A percentile compares a stretch with the other conserved stretches of the same genome.
phyloP scores from a whole-genome alignment of 1,140 invertebrate genomes.

The Anastatus disparis region DNA sequence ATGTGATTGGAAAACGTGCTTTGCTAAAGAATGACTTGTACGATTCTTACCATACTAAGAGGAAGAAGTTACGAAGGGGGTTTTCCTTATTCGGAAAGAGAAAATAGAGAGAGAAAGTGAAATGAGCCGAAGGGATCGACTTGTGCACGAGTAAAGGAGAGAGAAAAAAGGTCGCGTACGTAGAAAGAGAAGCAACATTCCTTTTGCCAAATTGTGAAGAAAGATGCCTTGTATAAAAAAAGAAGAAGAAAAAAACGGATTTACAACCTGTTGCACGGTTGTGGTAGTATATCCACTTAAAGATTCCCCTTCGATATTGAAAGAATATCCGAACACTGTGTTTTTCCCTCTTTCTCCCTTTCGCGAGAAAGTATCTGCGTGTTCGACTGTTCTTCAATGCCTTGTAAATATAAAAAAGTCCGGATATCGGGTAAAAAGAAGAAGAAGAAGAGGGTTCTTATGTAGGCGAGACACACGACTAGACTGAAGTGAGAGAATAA shows the following conservation, averaged over 20 bases:
- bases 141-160: conserved; percentile 31
- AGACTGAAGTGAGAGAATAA: conserved; percentile 1
- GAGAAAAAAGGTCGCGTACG: neutral
- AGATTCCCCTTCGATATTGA: conserved; percentile 69
- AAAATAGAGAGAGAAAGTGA: conserved; percentile 44
- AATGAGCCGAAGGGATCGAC: conserved; percentile 45
- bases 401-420: conserved; percentile 63
- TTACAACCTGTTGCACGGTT: conserved; percentile 66
- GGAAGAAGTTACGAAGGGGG: too few relatives aligned
- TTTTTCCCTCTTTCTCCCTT: conserved; percentile 32
- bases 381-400: conserved; percentile 48
- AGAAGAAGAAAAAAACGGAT: conserved; percentile 62
- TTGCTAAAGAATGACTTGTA: conserved; percentile 52
- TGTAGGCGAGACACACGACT: neutral
- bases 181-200: conserved; percentile 13
- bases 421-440: conserved; percentile 60
- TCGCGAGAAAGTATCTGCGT: conserved; percentile 33
- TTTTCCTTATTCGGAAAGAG: conserved; percentile 34
- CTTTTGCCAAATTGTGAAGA: conserved; percentile 24
- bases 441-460: conserved; percentile 43
- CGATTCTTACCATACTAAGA: conserved; percentile 45
- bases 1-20: conserved; percentile 63
- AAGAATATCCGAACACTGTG: conserved; percentile 63
- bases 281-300: conserved; percentile 62
- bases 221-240: neutral